phyloP scores from a whole-genome alignment of 2,797 vertebrate genomes.

The Pantherophis vulpinus region DNA sequence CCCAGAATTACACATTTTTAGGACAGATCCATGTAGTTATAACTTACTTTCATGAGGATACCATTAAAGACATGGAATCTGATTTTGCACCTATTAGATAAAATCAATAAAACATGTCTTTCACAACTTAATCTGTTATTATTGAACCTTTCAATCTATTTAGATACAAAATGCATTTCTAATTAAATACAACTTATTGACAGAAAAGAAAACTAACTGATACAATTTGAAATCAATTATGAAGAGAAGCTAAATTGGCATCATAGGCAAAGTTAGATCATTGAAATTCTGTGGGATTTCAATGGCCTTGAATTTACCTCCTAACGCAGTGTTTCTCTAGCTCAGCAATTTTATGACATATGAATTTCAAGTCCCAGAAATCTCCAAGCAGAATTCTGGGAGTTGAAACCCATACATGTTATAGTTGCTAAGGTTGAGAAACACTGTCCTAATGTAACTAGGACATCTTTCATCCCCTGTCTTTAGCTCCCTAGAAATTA shows the following conservation, averaged over 20 bases:
- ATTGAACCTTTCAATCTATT: background rate
- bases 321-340: background rate
- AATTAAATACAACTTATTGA: background rate
- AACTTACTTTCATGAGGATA: background rate
- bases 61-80: background rate
- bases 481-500: conserved; percentile 20
- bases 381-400: background rate
- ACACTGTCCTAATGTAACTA: background rate
- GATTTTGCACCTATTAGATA: background rate
- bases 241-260: background rate
- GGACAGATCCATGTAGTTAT: background rate
- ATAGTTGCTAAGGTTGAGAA: background rate
- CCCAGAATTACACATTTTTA: background rate
- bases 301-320: background rate
- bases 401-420: background rate
- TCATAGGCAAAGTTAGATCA: background rate
- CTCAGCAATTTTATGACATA: background rate
- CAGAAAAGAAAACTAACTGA: background rate
- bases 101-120: background rate
- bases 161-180: background rate
- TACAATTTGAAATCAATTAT: background rate
- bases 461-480: background rate
- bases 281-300: background rate
- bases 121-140: background rate
- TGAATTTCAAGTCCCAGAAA: background rate